A percentile compares a stretch with the other conserved stretches of the same genome.
phyloP scores from a whole-genome alignment of 2,888 invertebrate species.

The Ichneumoninae sp. region DNA sequence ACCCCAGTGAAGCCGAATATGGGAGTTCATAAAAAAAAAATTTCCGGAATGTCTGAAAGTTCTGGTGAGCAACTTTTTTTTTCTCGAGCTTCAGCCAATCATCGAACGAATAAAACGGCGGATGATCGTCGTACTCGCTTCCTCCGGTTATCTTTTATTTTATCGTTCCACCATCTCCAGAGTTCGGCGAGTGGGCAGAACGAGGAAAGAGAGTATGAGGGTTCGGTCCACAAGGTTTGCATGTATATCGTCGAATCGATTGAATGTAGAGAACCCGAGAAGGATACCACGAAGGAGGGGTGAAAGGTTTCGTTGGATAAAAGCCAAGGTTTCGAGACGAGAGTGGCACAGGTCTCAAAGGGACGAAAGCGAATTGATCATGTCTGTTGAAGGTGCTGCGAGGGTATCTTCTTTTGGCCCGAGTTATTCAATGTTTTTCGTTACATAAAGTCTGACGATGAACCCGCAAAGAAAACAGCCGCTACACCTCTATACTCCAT shows the following conservation, averaged over 20 bases:
- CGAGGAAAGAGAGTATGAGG: not conserved
- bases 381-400: constrained; percentile 38
- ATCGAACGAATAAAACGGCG: not conserved
- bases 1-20: too few relatives aligned
- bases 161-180: constrained; percentile 17
- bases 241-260: constrained; percentile 34
- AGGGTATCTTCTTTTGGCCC: not conserved
- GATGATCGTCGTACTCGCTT: constrained; percentile 41
- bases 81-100: not conserved
- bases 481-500: not conserved
- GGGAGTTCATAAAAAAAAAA: too few relatives aligned
- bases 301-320: constrained; percentile 49
- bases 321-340: constrained; percentile 55
- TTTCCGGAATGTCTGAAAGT: not conserved
- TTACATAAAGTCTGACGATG: constrained; percentile 29
- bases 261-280: constrained; percentile 14
- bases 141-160: constrained; percentile 52
- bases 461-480: constrained; percentile 7
- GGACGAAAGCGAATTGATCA: constrained; percentile 56
- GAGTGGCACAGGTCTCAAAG: constrained; percentile 37
- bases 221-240: constrained; percentile 7
- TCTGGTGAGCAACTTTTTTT: not conserved
- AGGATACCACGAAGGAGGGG: constrained; percentile 1
- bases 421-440: constrained; percentile 40
- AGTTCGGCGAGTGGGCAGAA: not conserved